Percentiles rank a stretch among this genome's conserved stretches.
Evolutionary conservation across 1,140 invertebrate species (phyloP).

Genomic region (Adoxophyes honmai): DNA sequence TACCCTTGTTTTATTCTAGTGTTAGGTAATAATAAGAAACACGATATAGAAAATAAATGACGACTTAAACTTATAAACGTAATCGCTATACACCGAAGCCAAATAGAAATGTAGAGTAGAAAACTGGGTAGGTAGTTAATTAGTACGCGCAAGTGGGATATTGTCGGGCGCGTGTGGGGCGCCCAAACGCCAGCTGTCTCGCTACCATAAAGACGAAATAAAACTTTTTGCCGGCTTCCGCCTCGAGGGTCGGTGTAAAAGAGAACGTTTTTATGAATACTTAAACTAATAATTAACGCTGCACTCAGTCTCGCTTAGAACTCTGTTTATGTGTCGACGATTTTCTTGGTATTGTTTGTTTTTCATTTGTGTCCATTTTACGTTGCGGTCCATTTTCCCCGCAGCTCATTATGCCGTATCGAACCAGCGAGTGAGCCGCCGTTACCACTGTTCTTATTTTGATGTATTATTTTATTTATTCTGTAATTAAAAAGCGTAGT

Average conservation of each 20-base stretch:
- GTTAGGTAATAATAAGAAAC: no score
- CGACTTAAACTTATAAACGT: no score
- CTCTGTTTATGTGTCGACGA: constrained; percentile 44
- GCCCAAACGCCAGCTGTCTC: constrained; percentile 40
- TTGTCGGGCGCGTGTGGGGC: constrained; percentile 24
- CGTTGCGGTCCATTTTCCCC: constrained; percentile 34
- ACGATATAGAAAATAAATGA: no score
- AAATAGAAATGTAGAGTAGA: no score
- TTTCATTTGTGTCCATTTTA: constrained; percentile 30
- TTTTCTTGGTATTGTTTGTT: constrained; percentile 45
- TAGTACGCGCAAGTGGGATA: not conserved
- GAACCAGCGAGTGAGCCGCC: constrained; percentile 36
- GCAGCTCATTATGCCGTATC: constrained; percentile 45
- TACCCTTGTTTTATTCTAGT: no score
- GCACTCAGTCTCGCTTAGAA: constrained; percentile 47
- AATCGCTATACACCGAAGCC: no score
- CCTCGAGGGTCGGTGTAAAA: constrained; percentile 36
- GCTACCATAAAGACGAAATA: constrained; percentile 34
- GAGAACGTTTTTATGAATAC: constrained; percentile 52
- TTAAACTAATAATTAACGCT: constrained; percentile 53
- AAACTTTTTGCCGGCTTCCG: constrained; percentile 51
- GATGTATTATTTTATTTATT: constrained; percentile 54
- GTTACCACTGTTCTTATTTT: constrained; percentile 35
- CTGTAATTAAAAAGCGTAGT: no score
- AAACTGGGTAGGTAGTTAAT: no score